A percentile compares a stretch with the other conserved stretches of the same genome.
phyloP scores from a whole-genome alignment of 1,140 invertebrate species.

The Pseudachorutes palmiensis region DNA sequence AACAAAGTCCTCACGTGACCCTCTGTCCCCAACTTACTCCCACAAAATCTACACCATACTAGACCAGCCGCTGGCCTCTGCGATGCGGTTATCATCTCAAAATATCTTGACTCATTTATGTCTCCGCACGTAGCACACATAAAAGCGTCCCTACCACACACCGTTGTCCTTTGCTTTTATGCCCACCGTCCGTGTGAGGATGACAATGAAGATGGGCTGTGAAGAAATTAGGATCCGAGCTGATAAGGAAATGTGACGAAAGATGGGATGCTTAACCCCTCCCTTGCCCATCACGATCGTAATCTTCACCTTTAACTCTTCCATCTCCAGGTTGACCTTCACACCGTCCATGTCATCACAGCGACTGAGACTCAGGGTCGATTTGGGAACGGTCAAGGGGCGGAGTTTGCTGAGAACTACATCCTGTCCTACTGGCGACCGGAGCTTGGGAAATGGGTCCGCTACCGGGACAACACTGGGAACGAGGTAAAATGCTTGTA shows the following conservation, averaged over 20 bases:
- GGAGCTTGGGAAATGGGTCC: constrained; percentile 59
- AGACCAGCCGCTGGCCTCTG: no score
- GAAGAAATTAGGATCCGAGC: no score
- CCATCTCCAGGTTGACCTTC: constrained; percentile 58
- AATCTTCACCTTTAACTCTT: background rate
- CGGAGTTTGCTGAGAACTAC: constrained; percentile 69
- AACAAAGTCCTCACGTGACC: background rate
- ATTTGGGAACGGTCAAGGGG: constrained; percentile 74
- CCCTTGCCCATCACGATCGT: background rate
- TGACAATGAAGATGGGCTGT: no score
- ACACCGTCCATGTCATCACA: constrained; percentile 63
- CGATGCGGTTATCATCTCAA: no score
- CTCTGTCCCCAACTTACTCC: background rate
- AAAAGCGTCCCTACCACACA: no score
- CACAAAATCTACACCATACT: no score
- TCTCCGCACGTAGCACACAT: no score
- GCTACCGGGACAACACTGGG: constrained; percentile 59
- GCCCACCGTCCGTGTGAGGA: no score
- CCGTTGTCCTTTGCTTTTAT: no score
- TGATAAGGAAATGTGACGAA: background rate
- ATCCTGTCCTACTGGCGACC: constrained; percentile 69
- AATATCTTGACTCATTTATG: no score
- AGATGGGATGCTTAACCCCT: background rate
- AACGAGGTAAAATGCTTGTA: constrained; percentile 66
- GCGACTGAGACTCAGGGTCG: constrained; percentile 74